Conservation (phyloP, 2,888 invertebrate genomes). For the Oxyscelio sp. region DNA sequence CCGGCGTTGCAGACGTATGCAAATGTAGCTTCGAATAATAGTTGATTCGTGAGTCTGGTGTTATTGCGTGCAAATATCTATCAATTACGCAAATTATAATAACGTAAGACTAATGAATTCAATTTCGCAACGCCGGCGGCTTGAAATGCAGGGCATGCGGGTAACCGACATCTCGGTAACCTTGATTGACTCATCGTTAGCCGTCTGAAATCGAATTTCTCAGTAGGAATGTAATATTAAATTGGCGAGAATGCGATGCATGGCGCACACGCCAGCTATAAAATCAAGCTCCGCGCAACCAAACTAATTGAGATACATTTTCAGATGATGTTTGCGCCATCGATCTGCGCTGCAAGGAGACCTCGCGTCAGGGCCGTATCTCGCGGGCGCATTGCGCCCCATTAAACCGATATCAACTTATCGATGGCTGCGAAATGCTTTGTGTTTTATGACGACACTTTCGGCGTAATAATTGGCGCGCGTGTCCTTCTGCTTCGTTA, state of each 20-base stretch:
- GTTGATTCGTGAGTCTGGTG: not conserved
- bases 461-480: conserved; percentile 17
- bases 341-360: no score
- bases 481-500: conserved; percentile 29
- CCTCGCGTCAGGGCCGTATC: not conserved
- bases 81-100: conserved; percentile 59
- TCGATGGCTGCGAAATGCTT: no score
- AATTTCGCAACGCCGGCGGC: conserved; percentile 45
- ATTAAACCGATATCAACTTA: no score
- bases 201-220: conserved; percentile 65
- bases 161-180: conserved; percentile 62
- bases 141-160: conserved; percentile 58
- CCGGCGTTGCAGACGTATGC: no score
- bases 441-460: not conserved
- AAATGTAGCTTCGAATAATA: not conserved
- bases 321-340: conserved; percentile 27
- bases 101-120: conserved; percentile 60
- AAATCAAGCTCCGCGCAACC: conserved; percentile 40
- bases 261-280: conserved; percentile 20
- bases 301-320: conserved; percentile 61
- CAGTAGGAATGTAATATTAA: conserved; percentile 67
- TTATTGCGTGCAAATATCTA: conserved; percentile 37
- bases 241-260: conserved; percentile 54
- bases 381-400: no score
- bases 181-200: conserved; percentile 71